A percentile compares a stretch with the other conserved stretches of the same genome.
Conservation (phyloP, 2,797 vertebrate genomes). For the Galaxias olidus region DNA sequence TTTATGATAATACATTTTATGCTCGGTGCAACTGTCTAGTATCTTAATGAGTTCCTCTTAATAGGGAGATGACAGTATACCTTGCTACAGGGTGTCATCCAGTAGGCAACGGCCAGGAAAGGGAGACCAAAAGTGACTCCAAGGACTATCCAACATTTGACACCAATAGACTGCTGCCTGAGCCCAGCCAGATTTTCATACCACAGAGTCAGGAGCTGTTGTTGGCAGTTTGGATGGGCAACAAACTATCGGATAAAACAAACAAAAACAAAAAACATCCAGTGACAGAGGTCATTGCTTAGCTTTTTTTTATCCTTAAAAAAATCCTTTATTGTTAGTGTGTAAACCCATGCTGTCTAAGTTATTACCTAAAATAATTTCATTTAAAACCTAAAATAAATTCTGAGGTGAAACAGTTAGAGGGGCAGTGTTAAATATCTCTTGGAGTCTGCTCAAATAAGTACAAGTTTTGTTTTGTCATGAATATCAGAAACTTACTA, state of each 20-base stretch:
- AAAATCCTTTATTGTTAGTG: too few species aligned
- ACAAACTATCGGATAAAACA: conserved; percentile 76
- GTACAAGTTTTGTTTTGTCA: too few species aligned
- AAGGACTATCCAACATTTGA: conserved; percentile 86
- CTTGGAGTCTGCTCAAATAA: too few species aligned
- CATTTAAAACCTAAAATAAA: too few species aligned
- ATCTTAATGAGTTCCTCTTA: background rate
- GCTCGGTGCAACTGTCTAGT: background rate
- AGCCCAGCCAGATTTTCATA: conserved; percentile 86
- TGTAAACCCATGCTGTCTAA: too few species aligned
- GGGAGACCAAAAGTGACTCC: conserved; percentile 83
- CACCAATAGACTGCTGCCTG: conserved; percentile 82
- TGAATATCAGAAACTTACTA: too few species aligned
- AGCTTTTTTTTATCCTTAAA: too few species aligned
- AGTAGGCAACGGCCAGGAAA: conserved; percentile 85
- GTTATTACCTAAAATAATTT: too few species aligned
- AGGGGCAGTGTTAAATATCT: too few species aligned
- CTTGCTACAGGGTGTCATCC: conserved; percentile 87
- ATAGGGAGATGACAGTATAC: conserved; percentile 60
- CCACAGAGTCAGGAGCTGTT: conserved; percentile 86
- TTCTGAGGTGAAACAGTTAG: too few species aligned
- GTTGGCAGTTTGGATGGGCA: conserved; percentile 87
- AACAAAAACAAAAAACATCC: background rate
- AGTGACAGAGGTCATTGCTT: background rate
- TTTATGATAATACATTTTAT: background rate